Evolutionary conservation across 2,113 vertebrate species (phyloP), one percentile per base, ranked within the genome.

Genomic region (Solea senegalensis): DNA sequence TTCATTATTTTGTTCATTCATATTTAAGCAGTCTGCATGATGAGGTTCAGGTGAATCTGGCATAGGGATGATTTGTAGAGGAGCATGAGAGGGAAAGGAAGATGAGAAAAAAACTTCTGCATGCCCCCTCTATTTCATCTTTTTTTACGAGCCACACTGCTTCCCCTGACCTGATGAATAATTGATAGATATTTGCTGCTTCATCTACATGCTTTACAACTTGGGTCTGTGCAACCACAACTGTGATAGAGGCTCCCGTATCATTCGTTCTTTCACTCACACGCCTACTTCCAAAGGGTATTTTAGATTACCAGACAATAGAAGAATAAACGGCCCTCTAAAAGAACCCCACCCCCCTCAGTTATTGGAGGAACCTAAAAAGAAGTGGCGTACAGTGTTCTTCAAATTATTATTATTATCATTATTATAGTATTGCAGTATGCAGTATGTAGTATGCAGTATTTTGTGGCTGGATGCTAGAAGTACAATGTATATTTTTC

Each of bases 121-220:
- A 10, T 76, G 61, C 73, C 46, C 78, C 66, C 27, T 80, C 13
- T 76, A 60, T 81, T 89, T 80, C 50, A 59, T 82, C 80, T 65
- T 79, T 65, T 80, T 69, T 78, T 86, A 78, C 79, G 72, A 82
- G 80, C 79, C 74, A 72, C 81, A 73, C 72, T 77, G 78, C 76
- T 81, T 87, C 71, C 72, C 74, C 56, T 75, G 78, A 61, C 41
- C 68, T 85, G 69, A 88, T 93, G 62, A 92, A 93, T 92, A 91
- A 89, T 92, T 92, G 79, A 91, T 84, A 51, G 73, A 55, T 76
- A 67, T 86, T 89, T 84, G 71, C 87, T 86, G 87, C 88, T 90
- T 91, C 85, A 86, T 88, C 81, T 83, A 81, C 88, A 89, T 84
- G 84, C 84, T 83, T 86, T 81, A 88, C 82, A 87, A 88, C 79